Base-by-base conservation (phyloP, 2,888 invertebrate species). In the Drepanosiphum platanoidis region DNA sequence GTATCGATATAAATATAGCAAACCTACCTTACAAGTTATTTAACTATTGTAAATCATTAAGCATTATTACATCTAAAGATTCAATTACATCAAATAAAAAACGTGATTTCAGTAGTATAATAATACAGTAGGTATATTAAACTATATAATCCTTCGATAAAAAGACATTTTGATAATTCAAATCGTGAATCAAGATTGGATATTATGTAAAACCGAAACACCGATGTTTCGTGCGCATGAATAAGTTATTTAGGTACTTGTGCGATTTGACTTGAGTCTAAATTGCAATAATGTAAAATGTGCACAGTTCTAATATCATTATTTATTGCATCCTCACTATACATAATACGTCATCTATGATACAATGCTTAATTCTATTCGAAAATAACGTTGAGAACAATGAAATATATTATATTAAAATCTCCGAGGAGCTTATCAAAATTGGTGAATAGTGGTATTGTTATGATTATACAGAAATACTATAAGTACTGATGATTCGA, bases 181-280 rank as follows among this genome's bases (percentile, higher is more conserved):
- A 77, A 64, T 77, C 61, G 77, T 77, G 61, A n/a, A 77, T 77
- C 39, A 36, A 77, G 77, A 77, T 77, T 52, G 34, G 11, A 75
- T 75, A 34, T 15, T 64, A 18, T 61, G 36, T 15, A 77, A n/a
- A 75, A 52, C 22, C 34, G 27, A 61, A 61, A 61, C 61, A n/a
- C 8, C 22, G 27, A 1, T 61, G n/a, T 61, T 61, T 61, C 27
- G 27, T 61, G 61, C 61, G 8, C 9, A 7, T n/a, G 1, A 27
- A 61, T 61, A 7, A 22, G n/a, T 27, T 61, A 27, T 27, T n/a
- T 61, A 61, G 9, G 9, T 27, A 5, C n/a, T 4, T 61, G 5
- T 27, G 42, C 42, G 42, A 42, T 42, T 42, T 42, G 11, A 42
- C 42, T 42, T 42, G n/a, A n/a, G 8, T 52, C 27, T 27, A 61